Base-by-base conservation (phyloP, 2,797 vertebrate species). In the Xyrichtys novacula region DNA sequence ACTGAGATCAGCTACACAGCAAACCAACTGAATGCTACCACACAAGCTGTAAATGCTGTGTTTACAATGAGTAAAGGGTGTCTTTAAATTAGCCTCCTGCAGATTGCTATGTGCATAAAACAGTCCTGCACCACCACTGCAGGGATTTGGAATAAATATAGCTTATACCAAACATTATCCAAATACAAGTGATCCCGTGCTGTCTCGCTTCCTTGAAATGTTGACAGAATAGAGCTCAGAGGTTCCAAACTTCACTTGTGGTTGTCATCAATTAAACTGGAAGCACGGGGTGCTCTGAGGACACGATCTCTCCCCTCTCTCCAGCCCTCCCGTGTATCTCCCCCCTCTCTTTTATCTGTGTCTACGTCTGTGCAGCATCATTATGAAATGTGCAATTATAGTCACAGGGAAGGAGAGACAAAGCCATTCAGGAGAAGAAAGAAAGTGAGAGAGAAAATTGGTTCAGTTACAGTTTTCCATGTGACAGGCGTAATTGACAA, bases 401-500 rank as follows among this genome's bases (percentile, higher is more conserved):
- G 85, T 64, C 79, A 44, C 64, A 80, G 65, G 74, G 50, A 46
- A 60, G 29, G 72, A 78, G 60, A 84, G 68, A 85, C 74, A 80
- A 83, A 81, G 68, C 16, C 39, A 57, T 57, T 70, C 28, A 69
- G 49, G 59, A 65, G 50, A 54, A 71, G 54, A 65, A 66, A 65
- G 25, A 32, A 16, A 64, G 36, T 19, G 67, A 59, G 46, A 74
- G 54, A 79, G 55, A n/a, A 62, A 81, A 78, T 83, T 69, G 66
- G 86, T 87, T 16, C 63, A 40, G 80, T 80, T 89, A 52, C 58
- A 72, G 78, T 86, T 89, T 92, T 89, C 75, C 61, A 78, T 74
- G 20, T 93, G 91, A 89, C 92, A 91, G 90, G 81, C 91, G 71
- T 85, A 89, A 93, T 92, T 93, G 85, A 78, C 85, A 83, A 84